Evolutionary conservation across 2,888 invertebrate species (phyloP).

Genomic region (Melangyna quadrimaculata): DNA sequence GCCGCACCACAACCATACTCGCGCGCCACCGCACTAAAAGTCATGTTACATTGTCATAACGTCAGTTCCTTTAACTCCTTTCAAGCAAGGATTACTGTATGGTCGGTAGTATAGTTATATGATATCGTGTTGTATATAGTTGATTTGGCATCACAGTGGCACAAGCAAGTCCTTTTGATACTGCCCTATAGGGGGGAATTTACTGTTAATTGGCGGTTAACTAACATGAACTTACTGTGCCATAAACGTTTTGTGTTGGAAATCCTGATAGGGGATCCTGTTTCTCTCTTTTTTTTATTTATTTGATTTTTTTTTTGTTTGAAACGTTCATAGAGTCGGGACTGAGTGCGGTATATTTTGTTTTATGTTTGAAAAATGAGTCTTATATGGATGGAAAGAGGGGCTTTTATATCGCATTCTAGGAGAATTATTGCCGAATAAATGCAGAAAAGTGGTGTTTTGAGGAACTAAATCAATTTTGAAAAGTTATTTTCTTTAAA

Average conservation of each 20-base stretch:
- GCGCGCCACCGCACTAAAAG: constrained; percentile 1
- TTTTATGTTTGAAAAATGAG: constrained; percentile 41
- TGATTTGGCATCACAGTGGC: constrained; percentile 40
- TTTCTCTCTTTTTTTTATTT: neutral
- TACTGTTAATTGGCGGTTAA: constrained; percentile 71
- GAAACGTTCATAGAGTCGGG: neutral
- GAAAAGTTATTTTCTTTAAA: neutral
- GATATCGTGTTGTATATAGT: constrained; percentile 1
- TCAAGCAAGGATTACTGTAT: constrained; percentile 41
- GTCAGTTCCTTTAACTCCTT: constrained; percentile 46
- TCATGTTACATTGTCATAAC: constrained; percentile 67
- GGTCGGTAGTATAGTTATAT: neutral
- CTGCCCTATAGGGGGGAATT: constrained; percentile 54
- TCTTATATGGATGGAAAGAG: constrained; percentile 34
- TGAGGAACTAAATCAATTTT: constrained; percentile 47
- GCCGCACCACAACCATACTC: neutral
- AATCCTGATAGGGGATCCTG: constrained; percentile 23
- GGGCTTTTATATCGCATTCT: constrained; percentile 34
- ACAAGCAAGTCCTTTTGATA: constrained; percentile 47
- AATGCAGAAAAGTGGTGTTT: constrained; percentile 23
- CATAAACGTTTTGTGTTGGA: constrained; percentile 53
- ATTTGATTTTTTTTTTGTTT: neutral
- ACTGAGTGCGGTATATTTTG: neutral
- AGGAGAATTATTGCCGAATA: constrained; percentile 48
- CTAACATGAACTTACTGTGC: constrained; percentile 68